A percentile compares a stretch with the other conserved stretches of the same genome.
Evolutionary conservation across 2,797 vertebrate species (phyloP).

Genomic region (Naso thynnoides): DNA sequence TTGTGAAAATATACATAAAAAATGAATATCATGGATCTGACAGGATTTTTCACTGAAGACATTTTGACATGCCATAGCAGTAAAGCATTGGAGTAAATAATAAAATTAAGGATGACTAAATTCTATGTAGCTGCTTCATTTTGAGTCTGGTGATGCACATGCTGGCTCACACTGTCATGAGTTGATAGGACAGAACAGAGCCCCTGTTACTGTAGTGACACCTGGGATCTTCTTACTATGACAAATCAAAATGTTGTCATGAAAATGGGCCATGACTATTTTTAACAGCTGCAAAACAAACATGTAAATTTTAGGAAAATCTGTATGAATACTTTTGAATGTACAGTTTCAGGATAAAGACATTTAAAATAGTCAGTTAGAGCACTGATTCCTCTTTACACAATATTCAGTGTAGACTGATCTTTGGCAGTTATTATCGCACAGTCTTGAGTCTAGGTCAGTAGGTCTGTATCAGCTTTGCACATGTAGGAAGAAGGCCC

Average conservation of each 20-base stretch:
- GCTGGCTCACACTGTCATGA: background rate
- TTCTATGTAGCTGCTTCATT: background rate
- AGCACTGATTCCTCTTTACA: background rate
- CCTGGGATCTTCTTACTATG: background rate
- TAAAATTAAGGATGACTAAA: background rate
- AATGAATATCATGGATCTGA: background rate
- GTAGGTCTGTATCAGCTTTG: background rate
- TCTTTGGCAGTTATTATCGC: background rate
- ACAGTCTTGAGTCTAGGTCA: slow-evolving; percentile 18
- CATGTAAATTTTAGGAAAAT: background rate
- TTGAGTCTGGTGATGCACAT: background rate
- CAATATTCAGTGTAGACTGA: background rate
- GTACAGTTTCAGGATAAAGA: background rate
- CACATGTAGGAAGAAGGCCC: background rate
- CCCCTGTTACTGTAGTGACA: background rate
- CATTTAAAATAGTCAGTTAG: background rate
- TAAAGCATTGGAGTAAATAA: background rate
- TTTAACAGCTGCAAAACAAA: background rate
- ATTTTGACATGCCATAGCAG: background rate
- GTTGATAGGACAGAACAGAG: background rate
- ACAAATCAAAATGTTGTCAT: background rate
- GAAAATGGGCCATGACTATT: background rate
- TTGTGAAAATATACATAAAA: too few relatives aligned
- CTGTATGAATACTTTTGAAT: background rate
- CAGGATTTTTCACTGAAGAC: background rate